phyloP scores from a whole-genome alignment of 2,888 invertebrate genomes.

The Eumacrocentrus americanus region DNA sequence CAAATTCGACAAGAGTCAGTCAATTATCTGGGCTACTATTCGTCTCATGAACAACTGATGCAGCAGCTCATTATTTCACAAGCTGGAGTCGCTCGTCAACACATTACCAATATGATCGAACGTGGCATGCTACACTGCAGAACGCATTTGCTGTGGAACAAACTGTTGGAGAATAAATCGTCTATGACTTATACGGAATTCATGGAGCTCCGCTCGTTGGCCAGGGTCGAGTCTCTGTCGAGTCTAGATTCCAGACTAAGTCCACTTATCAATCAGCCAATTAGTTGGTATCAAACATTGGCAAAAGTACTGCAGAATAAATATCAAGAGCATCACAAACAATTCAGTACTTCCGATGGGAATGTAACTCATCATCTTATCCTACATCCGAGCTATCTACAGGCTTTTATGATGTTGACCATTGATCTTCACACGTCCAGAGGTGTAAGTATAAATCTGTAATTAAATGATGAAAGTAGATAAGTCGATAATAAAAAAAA shows the following conservation, averaged over 20 bases:
- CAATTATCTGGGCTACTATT: constrained; percentile 74
- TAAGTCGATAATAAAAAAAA: no score
- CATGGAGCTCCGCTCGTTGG: constrained; percentile 68
- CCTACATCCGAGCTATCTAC: constrained; percentile 68
- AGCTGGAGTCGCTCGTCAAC: constrained; percentile 64
- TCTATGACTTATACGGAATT: constrained; percentile 69
- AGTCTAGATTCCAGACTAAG: constrained; percentile 67
- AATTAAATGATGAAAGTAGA: no score
- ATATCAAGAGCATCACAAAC: constrained; percentile 67
- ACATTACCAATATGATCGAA: constrained; percentile 69
- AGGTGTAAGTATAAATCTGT: constrained; percentile 67
- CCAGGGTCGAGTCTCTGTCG: constrained; percentile 66
- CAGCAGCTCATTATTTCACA: constrained; percentile 68
- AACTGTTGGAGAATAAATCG: constrained; percentile 65
- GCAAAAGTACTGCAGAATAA: constrained; percentile 67
- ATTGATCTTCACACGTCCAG: constrained; percentile 66
- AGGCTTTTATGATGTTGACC: constrained; percentile 71
- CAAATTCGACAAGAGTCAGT: constrained; percentile 68
- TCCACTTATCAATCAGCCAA: constrained; percentile 68
- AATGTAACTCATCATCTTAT: constrained; percentile 69
- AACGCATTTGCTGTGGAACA: constrained; percentile 74
- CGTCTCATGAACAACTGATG: constrained; percentile 72
- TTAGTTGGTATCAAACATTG: constrained; percentile 71
- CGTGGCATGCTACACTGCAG: constrained; percentile 73
- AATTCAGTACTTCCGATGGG: constrained; percentile 67